Evolutionary conservation across 2,113 vertebrate genomes (phyloP), one percentile per base, ranked within the genome.

Genomic region (Melanostigma gelatinosum): DNA sequence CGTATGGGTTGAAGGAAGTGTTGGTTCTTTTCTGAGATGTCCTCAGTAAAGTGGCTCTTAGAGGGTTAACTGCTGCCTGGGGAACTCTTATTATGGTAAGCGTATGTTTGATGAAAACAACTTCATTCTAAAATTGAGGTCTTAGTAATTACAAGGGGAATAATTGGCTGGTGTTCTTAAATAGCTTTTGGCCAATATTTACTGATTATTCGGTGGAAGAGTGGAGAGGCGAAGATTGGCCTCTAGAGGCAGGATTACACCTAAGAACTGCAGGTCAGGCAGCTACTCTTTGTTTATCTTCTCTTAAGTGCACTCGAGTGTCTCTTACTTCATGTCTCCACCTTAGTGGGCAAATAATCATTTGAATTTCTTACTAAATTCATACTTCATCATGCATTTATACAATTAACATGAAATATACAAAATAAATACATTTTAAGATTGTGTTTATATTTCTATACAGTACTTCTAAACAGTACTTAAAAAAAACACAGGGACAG

Each of bases 101-200:
- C 15, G 48, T 76, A 82, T 77, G 62, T 82, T 64, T 73, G 70
- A 87, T 84, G 79, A 72, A 84, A 84, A 84, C 83, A 85, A 55
- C 12, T 13, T 70, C 40, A 67, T 66, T 44, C 20, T 67, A 58
- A 87, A 87, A 89, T 86, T 82, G 40, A 88, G 82, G 67, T 72
- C 71, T 87, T 78, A 48, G 80, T 80, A 90, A 91, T 91, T 89
- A 92, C 86, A 38, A 82, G 67, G 67, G 71, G 16, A 85, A 87
- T 93, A 92, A 92, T 91, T 91, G 90, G 57, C 77, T 90, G 65
- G 36, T 76, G 66, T 87, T 87, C 79, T 85, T 84, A 89, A 89
- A 88, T 85, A 83, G 84, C 87, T 80, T 71, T 67, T 52, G 79
- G 77, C 77, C 81, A 91, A 87, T 90, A 91, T 92, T 93, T 86